Percentiles rank a stretch among this genome's conserved stretches.
Evolutionary conservation across 2,113 vertebrate genomes (phyloP).

Genomic region (Nesogale talazaci): DNA sequence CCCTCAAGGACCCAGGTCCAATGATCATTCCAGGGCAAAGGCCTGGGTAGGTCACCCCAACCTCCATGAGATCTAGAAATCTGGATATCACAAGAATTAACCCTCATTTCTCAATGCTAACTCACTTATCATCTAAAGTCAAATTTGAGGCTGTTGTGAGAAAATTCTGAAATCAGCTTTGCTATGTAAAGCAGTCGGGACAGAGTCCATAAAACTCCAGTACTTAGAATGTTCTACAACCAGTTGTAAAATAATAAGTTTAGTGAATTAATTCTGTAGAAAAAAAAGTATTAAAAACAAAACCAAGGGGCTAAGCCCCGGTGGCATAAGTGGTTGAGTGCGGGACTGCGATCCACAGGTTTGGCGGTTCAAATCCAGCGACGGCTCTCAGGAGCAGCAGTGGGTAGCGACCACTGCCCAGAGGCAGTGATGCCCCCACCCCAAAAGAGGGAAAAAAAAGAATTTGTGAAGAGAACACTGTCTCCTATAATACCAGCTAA

Average conservation of each 20-base stretch:
- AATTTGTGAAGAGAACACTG: too few relatives aligned
- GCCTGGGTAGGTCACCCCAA: not conserved
- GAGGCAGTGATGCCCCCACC: too few relatives aligned
- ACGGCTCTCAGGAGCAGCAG: too few relatives aligned
- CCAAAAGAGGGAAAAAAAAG: too few relatives aligned
- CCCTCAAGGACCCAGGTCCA: not conserved
- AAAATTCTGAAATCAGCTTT: constrained; percentile 51
- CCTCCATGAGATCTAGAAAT: not conserved
- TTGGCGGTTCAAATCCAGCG: too few relatives aligned
- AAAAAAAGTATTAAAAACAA: not conserved
- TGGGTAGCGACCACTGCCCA: too few relatives aligned
- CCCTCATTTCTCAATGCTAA: too few relatives aligned
- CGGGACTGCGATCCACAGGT: too few relatives aligned
- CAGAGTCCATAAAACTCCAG: constrained; percentile 25
- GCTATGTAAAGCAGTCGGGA: not conserved
- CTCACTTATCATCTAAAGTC: too few relatives aligned
- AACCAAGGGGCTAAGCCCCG: too few relatives aligned
- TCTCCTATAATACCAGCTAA: not conserved
- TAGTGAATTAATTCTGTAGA: constrained; percentile 10
- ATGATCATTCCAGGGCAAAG: not conserved
- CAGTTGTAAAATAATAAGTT: not conserved
- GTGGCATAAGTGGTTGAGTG: too few relatives aligned
- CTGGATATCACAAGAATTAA: not conserved
- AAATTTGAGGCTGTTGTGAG: not conserved
- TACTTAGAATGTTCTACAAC: not conserved